Base-by-base conservation (phyloP, 2,888 invertebrate species). In the Julus scandinavius region DNA sequence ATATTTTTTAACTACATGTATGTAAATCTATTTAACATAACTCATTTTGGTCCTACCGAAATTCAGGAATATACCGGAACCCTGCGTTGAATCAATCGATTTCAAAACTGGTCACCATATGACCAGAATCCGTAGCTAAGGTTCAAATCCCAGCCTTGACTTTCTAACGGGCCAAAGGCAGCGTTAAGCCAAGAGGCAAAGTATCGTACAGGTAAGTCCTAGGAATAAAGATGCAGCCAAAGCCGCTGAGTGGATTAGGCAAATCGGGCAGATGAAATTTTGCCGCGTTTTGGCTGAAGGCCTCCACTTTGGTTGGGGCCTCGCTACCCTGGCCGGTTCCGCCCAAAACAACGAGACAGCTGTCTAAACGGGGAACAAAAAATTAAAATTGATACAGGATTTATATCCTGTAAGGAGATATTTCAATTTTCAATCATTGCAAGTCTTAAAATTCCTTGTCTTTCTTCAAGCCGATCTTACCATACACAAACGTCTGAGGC, bases 61-160 rank as follows among this genome's bases (percentile, higher is more conserved):
- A 29, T 29, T 29, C 29, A 29, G 29, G 29, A 29, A 29, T 29
- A 29, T 29, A 29, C 29, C 1, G 29, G 29, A 29, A 29, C 1
- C 29, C 29, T 29, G 29, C 29, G 29, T 29, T 29, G 29, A 29
- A 29, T 29, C 29, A 29, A 29, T 29, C 29, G 29, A 29, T 29
- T n/a, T n/a, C n/a, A n/a, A n/a, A n/a, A n/a, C n/a, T n/a, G n/a
- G n/a, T n/a, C n/a, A n/a, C n/a, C n/a, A n/a, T 1, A 29, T 29
- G 29, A 29, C 29, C 29, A 29, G 29, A 29, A 29, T 29, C 29
- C 17, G 58, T 2, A n/a, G 11, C 9, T 29, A 29, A 72, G 29
- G 29, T 13, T n/a, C 11, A 72, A 9, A 72, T 9, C 2, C 0
- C 91, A 92, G 87, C 38, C 88, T 6, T 89, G 91, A 89, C 90